These are phyloP conservation scores for Pseudobourletiella spinata DNA, from an alignment of 1,140 invertebrate genomes.

Conservation along the genomic window DNA sequence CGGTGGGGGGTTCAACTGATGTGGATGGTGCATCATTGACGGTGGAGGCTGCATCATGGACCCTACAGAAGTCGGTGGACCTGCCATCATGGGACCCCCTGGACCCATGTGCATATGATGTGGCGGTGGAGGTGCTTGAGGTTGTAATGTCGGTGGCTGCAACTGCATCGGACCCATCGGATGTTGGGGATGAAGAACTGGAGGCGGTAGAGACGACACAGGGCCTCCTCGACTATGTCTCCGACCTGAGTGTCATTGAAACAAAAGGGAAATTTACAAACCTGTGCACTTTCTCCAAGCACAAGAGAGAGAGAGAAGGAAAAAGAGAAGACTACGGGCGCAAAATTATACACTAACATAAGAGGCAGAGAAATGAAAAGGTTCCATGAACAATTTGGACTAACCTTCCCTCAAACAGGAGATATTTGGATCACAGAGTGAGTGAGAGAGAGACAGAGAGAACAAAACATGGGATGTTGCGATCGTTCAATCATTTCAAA, in stretches of 20 bases:
- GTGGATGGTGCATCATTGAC: slow-evolving; percentile 26
- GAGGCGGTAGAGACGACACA: slow-evolving; percentile 27
- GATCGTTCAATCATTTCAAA: slow-evolving; percentile 10
- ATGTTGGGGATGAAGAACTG: slow-evolving; percentile 34
- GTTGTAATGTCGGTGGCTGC: slow-evolving; percentile 36
- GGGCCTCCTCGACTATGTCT: slow-evolving; percentile 17
- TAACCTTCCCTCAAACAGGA: slow-evolving; percentile 33
- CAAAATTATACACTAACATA: neutral
- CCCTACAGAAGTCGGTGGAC: slow-evolving; percentile 39
- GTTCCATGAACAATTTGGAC: slow-evolving; percentile 35
- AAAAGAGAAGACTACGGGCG: slow-evolving; percentile 9
- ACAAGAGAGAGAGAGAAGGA: slow-evolving; percentile 8
- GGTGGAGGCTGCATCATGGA: slow-evolving; percentile 31
- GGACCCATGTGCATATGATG: slow-evolving; percentile 29
- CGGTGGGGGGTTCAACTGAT: no score
- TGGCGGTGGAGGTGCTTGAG: slow-evolving; percentile 39
- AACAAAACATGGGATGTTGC: neutral
- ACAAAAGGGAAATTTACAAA: neutral
- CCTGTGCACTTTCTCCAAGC: neutral
- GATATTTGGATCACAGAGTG: slow-evolving; percentile 18
- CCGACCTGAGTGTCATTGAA: slow-evolving; percentile 7
- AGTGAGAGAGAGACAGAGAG: slow-evolving; percentile 11
- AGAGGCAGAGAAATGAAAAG: slow-evolving; percentile 23
- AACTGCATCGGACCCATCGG: slow-evolving; percentile 3
- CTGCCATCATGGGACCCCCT: slow-evolving; percentile 39